These are phyloP conservation scores for Odontomyia ornata DNA, from an alignment of 2,888 invertebrate genomes.

Conservation along the genomic window DNA sequence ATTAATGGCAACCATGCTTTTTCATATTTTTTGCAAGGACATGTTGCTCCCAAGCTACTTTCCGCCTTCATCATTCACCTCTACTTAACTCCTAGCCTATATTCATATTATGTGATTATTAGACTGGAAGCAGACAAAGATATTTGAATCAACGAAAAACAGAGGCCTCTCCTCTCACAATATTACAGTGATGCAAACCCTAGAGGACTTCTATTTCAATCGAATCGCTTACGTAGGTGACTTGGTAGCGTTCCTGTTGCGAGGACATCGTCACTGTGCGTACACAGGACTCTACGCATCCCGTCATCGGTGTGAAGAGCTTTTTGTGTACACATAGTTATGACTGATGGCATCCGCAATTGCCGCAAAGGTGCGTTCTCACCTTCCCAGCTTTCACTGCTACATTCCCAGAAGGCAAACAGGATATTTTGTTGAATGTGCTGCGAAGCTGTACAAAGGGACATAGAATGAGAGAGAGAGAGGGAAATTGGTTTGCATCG, in stretches of 20 bases:
- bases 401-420: background rate
- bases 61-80: background rate
- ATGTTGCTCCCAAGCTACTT: background rate
- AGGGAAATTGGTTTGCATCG: background rate
- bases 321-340: conserved; percentile 18
- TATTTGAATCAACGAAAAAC: background rate
- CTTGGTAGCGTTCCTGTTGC: background rate
- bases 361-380: conserved; percentile 37
- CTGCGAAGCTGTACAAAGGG: background rate
- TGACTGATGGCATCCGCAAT: conserved; percentile 42
- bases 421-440: conserved; percentile 12
- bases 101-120: background rate
- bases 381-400: background rate
- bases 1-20: background rate
- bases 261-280: background rate
- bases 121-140: background rate
- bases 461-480: background rate
- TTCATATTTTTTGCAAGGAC: too few relatives aligned
- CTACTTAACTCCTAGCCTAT: background rate
- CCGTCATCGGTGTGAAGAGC: background rate
- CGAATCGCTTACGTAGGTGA: background rate
- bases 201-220: conserved; percentile 13
- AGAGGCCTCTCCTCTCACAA: background rate
- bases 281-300: conserved; percentile 14
- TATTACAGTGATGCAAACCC: conserved; percentile 8